phyloP scores from a whole-genome alignment of 2,113 vertebrate species.

The Petrocephalus microphthalmus region DNA sequence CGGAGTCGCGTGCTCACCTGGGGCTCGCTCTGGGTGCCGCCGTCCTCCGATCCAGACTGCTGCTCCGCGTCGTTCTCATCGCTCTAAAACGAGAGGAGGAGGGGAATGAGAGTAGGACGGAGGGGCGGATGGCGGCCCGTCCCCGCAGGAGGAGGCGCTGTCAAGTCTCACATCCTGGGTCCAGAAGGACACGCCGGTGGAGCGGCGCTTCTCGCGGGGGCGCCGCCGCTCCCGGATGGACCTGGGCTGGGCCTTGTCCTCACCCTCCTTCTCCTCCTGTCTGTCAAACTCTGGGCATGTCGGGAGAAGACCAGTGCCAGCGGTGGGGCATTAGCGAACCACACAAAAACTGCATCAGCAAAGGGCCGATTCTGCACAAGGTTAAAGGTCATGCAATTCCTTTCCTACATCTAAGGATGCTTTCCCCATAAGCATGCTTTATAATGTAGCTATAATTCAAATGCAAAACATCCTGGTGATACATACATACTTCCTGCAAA shows the following conservation, averaged over 20 bases:
- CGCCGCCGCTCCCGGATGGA: slow-evolving; percentile 90
- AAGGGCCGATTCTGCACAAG: background rate
- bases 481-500: background rate
- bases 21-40: slow-evolving; percentile 78
- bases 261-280: slow-evolving; percentile 87
- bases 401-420: background rate
- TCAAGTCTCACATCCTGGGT: slow-evolving; percentile 76
- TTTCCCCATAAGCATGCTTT: background rate
- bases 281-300: slow-evolving; percentile 69
- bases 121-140: background rate
- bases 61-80: slow-evolving; percentile 94
- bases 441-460: background rate
- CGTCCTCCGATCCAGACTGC: slow-evolving; percentile 84
- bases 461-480: background rate
- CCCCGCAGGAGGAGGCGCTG: background rate
- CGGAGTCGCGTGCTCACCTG: slow-evolving; percentile 62
- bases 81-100: slow-evolving; percentile 60
- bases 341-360: background rate
- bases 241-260: slow-evolving; percentile 89
- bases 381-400: background rate
- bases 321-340: background rate
- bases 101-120: background rate
- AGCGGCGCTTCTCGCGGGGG: slow-evolving; percentile 91
- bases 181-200: slow-evolving; percentile 91
- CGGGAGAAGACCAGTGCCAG: slow-evolving; percentile 1